Percentiles rank a stretch among this genome's conserved stretches.
phyloP scores from a whole-genome alignment of 2,888 invertebrate genomes.

The Plebejus anna region DNA sequence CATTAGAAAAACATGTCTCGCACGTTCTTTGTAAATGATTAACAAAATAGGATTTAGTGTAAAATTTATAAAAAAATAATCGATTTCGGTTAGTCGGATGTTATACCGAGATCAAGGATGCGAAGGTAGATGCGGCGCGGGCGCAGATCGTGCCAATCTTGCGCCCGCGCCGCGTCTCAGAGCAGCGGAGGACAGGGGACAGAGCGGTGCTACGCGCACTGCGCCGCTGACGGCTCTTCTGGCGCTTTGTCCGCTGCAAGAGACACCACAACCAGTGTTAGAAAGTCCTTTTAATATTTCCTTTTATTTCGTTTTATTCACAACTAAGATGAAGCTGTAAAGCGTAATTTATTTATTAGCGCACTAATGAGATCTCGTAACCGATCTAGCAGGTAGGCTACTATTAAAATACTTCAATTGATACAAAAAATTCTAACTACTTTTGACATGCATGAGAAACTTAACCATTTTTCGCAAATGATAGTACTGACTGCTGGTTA shows the following conservation, averaged over 20 bases:
- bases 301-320: constrained; percentile 44
- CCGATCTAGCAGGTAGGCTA: constrained; percentile 20
- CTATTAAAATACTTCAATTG: not conserved
- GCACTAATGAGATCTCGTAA: constrained; percentile 39
- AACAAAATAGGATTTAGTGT: constrained; percentile 56
- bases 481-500: not conserved
- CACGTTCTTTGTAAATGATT: constrained; percentile 52
- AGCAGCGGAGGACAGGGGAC: constrained; percentile 34
- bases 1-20: constrained; percentile 50
- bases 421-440: not conserved
- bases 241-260: constrained; percentile 79
- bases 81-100: constrained; percentile 71
- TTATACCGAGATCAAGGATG: constrained; percentile 78
- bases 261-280: constrained; percentile 80
- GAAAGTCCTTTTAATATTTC: constrained; percentile 68
- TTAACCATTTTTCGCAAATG: not conserved
- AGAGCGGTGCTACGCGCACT: constrained; percentile 73
- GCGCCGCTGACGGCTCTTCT: constrained; percentile 79
- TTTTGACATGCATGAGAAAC: not conserved
- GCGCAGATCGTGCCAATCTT: constrained; percentile 36
- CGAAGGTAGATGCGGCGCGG: constrained; percentile 55
- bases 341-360: constrained; percentile 39
- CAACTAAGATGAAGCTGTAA: constrained; percentile 50
- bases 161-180: constrained; percentile 45
- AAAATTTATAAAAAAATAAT: constrained; percentile 68